phyloP scores from a whole-genome alignment of 2,797 vertebrate genomes.

The Tragelaphus oryx region DNA sequence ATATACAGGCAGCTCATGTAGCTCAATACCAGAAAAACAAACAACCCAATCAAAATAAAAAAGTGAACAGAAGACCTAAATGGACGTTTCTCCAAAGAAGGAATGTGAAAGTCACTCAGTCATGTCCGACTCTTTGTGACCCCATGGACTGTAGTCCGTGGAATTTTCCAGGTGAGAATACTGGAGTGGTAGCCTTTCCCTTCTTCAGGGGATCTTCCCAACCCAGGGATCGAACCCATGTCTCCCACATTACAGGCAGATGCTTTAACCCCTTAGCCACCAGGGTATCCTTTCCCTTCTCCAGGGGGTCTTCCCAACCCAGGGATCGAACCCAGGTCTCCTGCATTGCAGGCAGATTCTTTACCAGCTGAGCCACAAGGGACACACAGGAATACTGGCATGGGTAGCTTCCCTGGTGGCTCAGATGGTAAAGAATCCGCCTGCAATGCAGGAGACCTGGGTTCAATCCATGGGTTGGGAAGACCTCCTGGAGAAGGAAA shows the following conservation, averaged over 20 bases:
- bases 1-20: neutral
- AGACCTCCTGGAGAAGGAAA: neutral
- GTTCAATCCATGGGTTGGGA: neutral
- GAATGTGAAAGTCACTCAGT: neutral
- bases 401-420: neutral
- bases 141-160: neutral
- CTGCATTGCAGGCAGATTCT: neutral
- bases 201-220: neutral
- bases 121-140: fast-evolving
- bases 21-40: neutral
- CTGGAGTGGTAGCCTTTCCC: neutral
- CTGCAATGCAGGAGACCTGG: neutral
- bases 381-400: neutral
- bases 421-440: neutral
- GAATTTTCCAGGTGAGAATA: neutral
- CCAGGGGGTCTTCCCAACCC: neutral
- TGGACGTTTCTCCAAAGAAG: neutral
- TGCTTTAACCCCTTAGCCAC: neutral
- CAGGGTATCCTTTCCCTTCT: neutral
- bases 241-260: neutral
- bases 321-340: neutral
- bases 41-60: neutral
- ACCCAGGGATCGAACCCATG: neutral
- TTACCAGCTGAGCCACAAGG: neutral
- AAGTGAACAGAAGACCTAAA: neutral